Evolutionary conservation across 2,888 invertebrate species (phyloP), one percentile per base, ranked within the genome.

Genomic region (Xestia rhomboidea): DNA sequence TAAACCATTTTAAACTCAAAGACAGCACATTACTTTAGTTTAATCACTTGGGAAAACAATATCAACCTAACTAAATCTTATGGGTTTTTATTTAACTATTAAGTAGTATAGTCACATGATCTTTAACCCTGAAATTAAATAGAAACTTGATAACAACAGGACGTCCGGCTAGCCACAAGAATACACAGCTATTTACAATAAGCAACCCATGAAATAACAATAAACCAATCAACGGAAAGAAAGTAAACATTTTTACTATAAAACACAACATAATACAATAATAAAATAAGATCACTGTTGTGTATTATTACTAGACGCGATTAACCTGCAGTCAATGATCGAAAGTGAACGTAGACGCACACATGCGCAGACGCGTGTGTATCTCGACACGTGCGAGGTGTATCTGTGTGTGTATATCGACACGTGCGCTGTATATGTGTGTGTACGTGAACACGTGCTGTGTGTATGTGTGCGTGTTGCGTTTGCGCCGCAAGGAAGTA

Each of bases 281-380:
- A 87, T 81, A 87, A 83, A 87, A 83, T 87, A 85, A 81, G 81
- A 80, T 80, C 77, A 83, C 76, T 79, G 79, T 83, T 79, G 82
- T 85, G 74, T 75, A 80, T 77, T 85, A 86, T 86, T 84, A 87
- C 72, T 77, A 83, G 72, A 79, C 81, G 79, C 87, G 82, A 89
- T 89, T 87, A 89, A 86, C 89, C 83, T 73, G 86, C 87, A 90
- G 89, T 90, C 88, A 91, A 88, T 86, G 90, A 92, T 92, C 92
- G 95, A 95, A 95, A 95, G 95, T 95, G 95, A 95, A 94, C 92
- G 95, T 91, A 68, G 63, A 73, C 89, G 83, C 90, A 92, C 90
- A 90, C 82, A 87, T 57, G 71, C 73, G 74, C 77, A 68, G 30
- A 38, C 68, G 68, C 76, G 76, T 78, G 78, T 72, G 66, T 68